Evolutionary conservation across 2,797 vertebrate species (phyloP).

Genomic region (Anomalospiza imberbis): DNA sequence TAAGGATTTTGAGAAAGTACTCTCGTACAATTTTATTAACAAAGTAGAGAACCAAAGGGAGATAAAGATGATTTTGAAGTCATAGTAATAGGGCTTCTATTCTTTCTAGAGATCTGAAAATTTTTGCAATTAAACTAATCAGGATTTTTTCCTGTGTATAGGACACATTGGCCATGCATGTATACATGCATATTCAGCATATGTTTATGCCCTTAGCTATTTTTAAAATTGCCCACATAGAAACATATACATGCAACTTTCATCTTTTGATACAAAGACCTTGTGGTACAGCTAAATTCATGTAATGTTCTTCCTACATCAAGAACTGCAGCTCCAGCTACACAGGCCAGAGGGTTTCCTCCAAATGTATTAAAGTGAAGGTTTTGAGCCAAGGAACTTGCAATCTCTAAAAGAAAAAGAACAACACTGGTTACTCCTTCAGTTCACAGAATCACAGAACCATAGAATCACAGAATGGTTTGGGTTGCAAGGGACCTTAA

Average conservation of each 20-base stretch:
- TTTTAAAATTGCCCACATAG: neutral
- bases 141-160: neutral
- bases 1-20: too few species aligned
- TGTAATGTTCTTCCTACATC: constrained; percentile 71
- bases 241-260: neutral
- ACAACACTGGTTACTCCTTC: neutral
- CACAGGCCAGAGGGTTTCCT: constrained; percentile 87
- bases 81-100: neutral
- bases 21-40: neutral
- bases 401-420: constrained; percentile 82
- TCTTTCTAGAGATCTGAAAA: neutral
- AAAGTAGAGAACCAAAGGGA: neutral
- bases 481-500: neutral
- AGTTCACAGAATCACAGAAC: neutral
- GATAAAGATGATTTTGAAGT: neutral
- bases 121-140: neutral
- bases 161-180: neutral
- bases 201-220: neutral
- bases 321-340: constrained; percentile 85
- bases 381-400: constrained; percentile 75
- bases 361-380: constrained; percentile 90
- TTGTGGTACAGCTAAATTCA: neutral
- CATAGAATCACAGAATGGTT: neutral
- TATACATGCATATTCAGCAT: neutral
- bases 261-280: neutral